A percentile compares a stretch with the other conserved stretches of the same genome.
These are phyloP conservation scores for Heteromurus nitidus DNA, from an alignment of 2,888 invertebrate genomes.

Conservation along the genomic window DNA sequence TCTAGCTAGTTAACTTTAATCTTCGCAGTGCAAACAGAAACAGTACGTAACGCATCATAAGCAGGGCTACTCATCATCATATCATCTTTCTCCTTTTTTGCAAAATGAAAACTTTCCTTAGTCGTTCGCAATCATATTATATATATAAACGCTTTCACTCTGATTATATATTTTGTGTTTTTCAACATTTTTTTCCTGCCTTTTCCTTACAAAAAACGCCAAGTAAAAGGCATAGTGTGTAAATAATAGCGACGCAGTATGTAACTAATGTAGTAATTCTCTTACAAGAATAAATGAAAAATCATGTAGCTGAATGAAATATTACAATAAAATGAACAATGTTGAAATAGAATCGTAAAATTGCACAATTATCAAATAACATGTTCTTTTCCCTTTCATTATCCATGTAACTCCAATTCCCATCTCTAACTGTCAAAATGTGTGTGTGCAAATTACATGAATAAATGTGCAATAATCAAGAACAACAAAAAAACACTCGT, in stretches of 20 bases:
- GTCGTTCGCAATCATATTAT: slow-evolving; percentile 58
- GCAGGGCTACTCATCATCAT: slow-evolving; percentile 28
- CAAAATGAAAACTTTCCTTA: slow-evolving; percentile 47
- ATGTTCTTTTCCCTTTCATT: too few relatives aligned
- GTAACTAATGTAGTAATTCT: background rate
- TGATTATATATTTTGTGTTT: slow-evolving; percentile 5
- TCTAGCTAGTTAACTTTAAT: slow-evolving; percentile 22
- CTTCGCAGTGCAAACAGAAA: slow-evolving; percentile 3
- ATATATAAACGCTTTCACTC: slow-evolving; percentile 48
- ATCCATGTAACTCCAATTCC: too few relatives aligned
- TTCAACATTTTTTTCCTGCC: background rate
- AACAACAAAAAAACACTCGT: too few relatives aligned
- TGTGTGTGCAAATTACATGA: too few relatives aligned
- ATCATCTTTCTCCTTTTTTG: slow-evolving; percentile 21
- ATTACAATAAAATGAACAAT: background rate
- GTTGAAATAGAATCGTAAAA: too few relatives aligned
- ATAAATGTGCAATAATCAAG: too few relatives aligned
- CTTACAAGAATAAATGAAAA: slow-evolving; percentile 32
- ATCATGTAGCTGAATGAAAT: background rate
- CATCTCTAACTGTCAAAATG: too few relatives aligned
- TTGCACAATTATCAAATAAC: too few relatives aligned
- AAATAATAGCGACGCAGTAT: slow-evolving; percentile 12
- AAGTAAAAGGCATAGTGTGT: slow-evolving; percentile 4
- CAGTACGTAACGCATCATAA: background rate
- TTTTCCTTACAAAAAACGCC: slow-evolving; percentile 6